Base-by-base conservation (phyloP, 2,888 invertebrate species). In the Eretmocerus hayati region DNA sequence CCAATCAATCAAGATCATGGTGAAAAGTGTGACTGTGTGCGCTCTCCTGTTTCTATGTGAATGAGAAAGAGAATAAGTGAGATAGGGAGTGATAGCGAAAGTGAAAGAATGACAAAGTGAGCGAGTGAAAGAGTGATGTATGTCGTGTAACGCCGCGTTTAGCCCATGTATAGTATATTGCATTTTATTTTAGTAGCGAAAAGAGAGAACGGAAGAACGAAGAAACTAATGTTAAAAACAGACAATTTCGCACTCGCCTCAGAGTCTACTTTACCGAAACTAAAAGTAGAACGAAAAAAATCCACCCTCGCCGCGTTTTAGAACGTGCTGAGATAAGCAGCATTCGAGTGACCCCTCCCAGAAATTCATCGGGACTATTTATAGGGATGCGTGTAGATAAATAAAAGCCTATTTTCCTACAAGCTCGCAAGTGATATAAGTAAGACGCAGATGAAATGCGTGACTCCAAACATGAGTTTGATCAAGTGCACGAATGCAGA, bases 161-260 rank as follows among this genome's bases (percentile, higher is more conserved):
- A 67, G 69, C 67, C 67, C 67, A 66, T 67, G 69, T 68, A 67
- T 68, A 70, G 69, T 66, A 60, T 67, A 67, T 67, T 68, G 67
- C 66, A 69, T 69, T 69, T 70, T 53, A 69, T 69, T 69, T 52
- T 44, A 56, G 59, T 40, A 53, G 45, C 45, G 55, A 30, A 45
- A 15, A 21, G 26, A 20, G 30, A 46, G 30, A 16, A 19, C 33
- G 21, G 20, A n/a, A 31, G 11, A 47, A 11, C 21, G 3, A 43
- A 26, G 42, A 31, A n/a, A 20, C 6, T 45, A 16, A 31, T 16
- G 44, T 35, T 22, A 16, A 30, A 19, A 35, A 32, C 13, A 39
- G n/a, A 19, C 15, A 42, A 36, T 22, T 31, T 26, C 30, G 39
- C 33, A 47, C 42, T 35, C 40, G 36, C 39, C 44, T 33, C 33